Base-by-base conservation (phyloP, 2,113 vertebrate genomes). In the Oncorhynchus kisutch region DNA sequence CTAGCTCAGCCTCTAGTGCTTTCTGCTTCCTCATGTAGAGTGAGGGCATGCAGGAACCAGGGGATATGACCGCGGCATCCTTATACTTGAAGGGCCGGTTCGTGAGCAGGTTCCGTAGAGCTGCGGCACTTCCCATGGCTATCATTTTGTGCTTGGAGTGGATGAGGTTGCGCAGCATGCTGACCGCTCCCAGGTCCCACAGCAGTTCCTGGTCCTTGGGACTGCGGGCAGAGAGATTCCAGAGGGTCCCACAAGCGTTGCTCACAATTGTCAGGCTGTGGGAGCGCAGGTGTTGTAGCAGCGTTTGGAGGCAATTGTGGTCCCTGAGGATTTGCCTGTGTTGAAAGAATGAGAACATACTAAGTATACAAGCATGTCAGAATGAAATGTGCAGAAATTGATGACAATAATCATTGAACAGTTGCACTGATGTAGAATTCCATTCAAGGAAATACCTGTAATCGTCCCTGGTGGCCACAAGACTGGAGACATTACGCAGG, bases 91-190 rank as follows among this genome's bases (percentile, higher is more conserved):
- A 87, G 0, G 98, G 98, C 18, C 98, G 92, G 87, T 99, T 96
- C 60, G 96, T 94, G 71, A 99, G 94, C 66, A 99, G 95, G 92
- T 99, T 99, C 78, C 97, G 93, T 54, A 99, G 89, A 2, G 98
- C 97, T 0, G 98, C 98, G 0, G 98, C 97, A 1, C 98, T 99
- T 78, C 98, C 98, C 98, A 99, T 98, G 78, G 98, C 98, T 1
- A 99, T 99, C 97, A 99, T 99, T 90, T 99, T 99, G 94, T 99
- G 98, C 88, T 98, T 98, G 72, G 98, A 99, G 87, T 99, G 96
- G 82, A 99, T 97, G 51, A 99, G 96, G 92, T 98, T 99, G 4
- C 97, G 95, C 45, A 99, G 91, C 97, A 98, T 99, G 91, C 96
- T 96, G 60, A 99, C 96, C 0, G 96, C 98, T 1, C 97, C 97